Evolutionary conservation across 2,888 invertebrate genomes (phyloP).

Genomic region (Amphiduros pacificus): DNA sequence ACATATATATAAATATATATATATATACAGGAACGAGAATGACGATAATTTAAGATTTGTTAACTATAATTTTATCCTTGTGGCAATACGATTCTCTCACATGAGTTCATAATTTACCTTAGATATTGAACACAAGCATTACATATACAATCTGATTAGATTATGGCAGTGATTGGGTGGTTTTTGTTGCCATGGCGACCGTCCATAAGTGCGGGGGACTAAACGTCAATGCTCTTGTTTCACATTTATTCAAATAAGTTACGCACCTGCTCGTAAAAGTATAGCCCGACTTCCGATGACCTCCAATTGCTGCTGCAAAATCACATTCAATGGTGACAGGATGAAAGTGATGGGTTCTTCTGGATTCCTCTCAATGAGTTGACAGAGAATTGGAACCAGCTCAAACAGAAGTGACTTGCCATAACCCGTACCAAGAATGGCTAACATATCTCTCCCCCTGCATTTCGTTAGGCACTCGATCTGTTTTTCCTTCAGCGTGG

Average conservation of each 20-base stretch:
- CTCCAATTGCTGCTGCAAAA: not conserved
- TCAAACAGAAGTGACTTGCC: conserved; percentile 11
- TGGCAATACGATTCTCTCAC: no score
- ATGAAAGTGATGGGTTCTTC: not conserved
- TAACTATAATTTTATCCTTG: no score
- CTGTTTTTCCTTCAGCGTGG: not conserved
- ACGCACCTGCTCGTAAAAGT: not conserved
- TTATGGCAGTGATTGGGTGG: no score
- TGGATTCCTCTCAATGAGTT: not conserved
- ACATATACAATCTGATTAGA: no score
- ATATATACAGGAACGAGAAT: not conserved
- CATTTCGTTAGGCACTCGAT: not conserved
- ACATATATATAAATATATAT: not conserved
- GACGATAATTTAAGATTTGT: no score
- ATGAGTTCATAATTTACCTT: no score
- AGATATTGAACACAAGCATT: no score
- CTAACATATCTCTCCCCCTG: not conserved
- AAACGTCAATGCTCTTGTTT: no score
- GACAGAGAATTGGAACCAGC: not conserved
- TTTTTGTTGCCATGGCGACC: no score
- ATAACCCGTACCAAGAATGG: conserved; percentile 6
- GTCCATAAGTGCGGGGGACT: no score
- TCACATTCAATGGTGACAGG: conserved; percentile 1
- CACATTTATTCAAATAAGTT: no score
- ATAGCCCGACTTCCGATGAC: not conserved